Evolutionary conservation across 2,113 vertebrate genomes (phyloP), one percentile per base, ranked within the genome.

Genomic region (Ochotona princeps): DNA sequence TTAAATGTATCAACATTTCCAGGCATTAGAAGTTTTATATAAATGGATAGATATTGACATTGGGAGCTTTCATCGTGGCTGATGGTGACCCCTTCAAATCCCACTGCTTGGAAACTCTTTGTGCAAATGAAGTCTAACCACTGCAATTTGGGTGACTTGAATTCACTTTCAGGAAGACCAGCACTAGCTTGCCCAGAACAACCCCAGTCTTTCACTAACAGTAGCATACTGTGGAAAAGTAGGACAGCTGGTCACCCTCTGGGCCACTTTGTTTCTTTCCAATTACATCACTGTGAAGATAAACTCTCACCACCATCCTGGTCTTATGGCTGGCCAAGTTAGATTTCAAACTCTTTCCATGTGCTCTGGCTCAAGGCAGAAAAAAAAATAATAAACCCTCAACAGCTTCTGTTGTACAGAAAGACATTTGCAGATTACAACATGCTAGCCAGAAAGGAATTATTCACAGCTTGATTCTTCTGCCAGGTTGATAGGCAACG

Each of bases 371-470:
- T 96, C 85, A 91, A 85, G 49, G 63, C 69, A 83, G 76, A 57
- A 74, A 86, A 49, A 94, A 84, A 96, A 95, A 44, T 44, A 44
- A 94, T 74, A 94, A 95, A 75, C 84, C 92, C 28, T 91, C 92
- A 84, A 93, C 90, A 96, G 92, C 92, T 96, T 95, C 93, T 85
- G 83, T 88, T 91, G 69, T 89, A 57, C 95, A 89, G 91, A 96
- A 95, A 93, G 74, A 92, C 49, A 44, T 84, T 96, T 95, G 76
- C 80, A 69, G 88, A 94, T 94, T 93, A 89, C 44, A 83, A 47
- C 82, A 85, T 83, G 76, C 83, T 88, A 95, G 94, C 90, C 95
- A 93, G 87, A 76, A 78, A 65, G 65, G 72, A 14, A 13, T 25
- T 47, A 70, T 83, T 94, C 93, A 93, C 70, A 67, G 83, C 79